Conservation (phyloP, 2,888 invertebrate genomes). For the Masnerella sp. region DNA sequence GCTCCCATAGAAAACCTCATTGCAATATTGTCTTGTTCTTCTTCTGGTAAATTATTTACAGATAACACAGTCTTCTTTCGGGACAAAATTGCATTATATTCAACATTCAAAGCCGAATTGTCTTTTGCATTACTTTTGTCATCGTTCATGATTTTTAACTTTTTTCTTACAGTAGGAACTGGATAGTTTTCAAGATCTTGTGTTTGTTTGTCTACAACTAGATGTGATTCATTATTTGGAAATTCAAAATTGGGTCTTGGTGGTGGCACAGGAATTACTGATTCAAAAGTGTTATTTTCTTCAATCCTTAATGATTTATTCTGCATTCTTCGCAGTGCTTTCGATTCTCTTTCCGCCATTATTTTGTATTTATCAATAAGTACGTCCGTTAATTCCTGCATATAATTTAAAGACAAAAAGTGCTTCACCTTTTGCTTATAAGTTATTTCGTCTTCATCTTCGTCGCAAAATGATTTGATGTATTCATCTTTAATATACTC, state of each 20-base stretch:
- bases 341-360: constrained; percentile 73
- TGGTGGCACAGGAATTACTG: constrained; percentile 60
- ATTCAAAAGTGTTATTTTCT: neutral
- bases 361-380: constrained; percentile 71
- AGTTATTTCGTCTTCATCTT: constrained; percentile 62
- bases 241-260: constrained; percentile 50
- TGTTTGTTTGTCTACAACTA: neutral
- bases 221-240: too few relatives aligned
- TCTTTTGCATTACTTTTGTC: neutral
- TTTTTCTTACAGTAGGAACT: constrained; percentile 50
- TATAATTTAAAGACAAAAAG: constrained; percentile 71
- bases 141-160: neutral
- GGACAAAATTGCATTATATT: neutral
- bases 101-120: too few relatives aligned
- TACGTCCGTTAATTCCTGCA: constrained; percentile 74
- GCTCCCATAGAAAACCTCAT: constrained; percentile 61
- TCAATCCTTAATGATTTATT: neutral
- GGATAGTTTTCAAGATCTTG: constrained; percentile 4
- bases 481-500: constrained; percentile 74
- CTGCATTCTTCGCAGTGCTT: constrained; percentile 70
- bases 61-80: constrained; percentile 20
- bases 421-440: constrained; percentile 68
- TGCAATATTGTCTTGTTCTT: constrained; percentile 39
- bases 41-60: constrained; percentile 23
- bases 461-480: constrained; percentile 68